A percentile compares a stretch with the other conserved stretches of the same genome.
Conservation (phyloP, 2,888 invertebrate genomes). For the Lasioglossum vierecki region DNA sequence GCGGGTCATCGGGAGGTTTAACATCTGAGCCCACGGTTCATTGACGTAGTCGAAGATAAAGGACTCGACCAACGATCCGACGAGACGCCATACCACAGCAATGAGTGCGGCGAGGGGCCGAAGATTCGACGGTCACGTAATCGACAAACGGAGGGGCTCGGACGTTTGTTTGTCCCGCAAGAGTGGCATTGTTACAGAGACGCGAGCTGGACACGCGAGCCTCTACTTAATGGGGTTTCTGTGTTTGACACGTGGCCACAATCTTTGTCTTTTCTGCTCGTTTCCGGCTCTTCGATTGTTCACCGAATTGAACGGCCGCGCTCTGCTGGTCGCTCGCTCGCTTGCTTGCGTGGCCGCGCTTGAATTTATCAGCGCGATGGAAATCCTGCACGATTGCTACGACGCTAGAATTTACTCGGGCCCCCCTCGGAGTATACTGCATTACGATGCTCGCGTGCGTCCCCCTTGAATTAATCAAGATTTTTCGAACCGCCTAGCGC, state of each 20-base stretch:
- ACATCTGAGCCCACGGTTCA: conserved; percentile 31
- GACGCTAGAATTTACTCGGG: conserved; percentile 16
- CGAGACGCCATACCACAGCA: conserved; percentile 27
- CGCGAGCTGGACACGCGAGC: conserved; percentile 69
- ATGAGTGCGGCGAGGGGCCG: conserved; percentile 15
- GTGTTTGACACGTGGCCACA: conserved; percentile 74
- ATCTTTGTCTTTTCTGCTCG: conserved; percentile 61
- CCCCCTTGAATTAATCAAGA: neutral
- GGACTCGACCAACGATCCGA: conserved; percentile 28
- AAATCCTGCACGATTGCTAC: conserved; percentile 15
- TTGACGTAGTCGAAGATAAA: conserved; percentile 45
- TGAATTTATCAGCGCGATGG: conserved; percentile 34
- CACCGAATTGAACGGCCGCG: conserved; percentile 41
- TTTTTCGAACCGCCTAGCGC: neutral
- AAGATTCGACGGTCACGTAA: conserved; percentile 59
- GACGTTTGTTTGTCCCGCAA: conserved; percentile 65
- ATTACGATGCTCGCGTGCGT: conserved; percentile 10
- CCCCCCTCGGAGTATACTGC: neutral
- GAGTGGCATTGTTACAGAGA: conserved; percentile 69
- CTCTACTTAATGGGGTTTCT: conserved; percentile 79
- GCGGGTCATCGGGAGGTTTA: conserved; percentile 28
- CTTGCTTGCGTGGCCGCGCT: neutral
- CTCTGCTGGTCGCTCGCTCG: neutral
- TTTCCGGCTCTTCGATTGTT: conserved; percentile 52
- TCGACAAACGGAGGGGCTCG: conserved; percentile 38